Evolutionary conservation across 2,113 vertebrate genomes (phyloP), one percentile per base, ranked within the genome.

Genomic region (Todiramphus chloris): DNA sequence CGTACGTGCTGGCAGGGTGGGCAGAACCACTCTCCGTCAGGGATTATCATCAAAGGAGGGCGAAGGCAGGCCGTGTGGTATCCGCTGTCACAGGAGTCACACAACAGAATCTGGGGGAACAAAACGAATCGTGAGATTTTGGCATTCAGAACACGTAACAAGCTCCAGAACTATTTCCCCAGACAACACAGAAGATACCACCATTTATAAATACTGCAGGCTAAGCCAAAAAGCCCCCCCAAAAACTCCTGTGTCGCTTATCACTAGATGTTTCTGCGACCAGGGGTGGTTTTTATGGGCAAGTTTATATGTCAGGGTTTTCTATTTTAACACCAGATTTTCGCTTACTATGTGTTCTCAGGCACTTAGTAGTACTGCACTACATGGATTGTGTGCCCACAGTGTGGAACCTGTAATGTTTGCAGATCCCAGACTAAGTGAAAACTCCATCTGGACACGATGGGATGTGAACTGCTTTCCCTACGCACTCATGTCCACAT

Each of bases 11-110:
- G 99, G 96, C 99, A 99, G 31, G 99, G 99, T 0, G 99, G 99
- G 94, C 99, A 99, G 98, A 99, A 99, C 99, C 99, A 99, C 85
- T 99, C 99, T 97, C 99, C 99, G 5, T 99, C 99, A 1, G 99
- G 99, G 87, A 99, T 99, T 88, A 99, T 96, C 99, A 99, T 99
- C 92, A 99, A 96, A 1, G 99, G 99, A 20, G 99, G 99, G 11
- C 99, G 98, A 75, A 99, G 98, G 83, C 99, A 99, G 87, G 99
- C 99, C 0, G 99, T 99, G 94, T 99, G 99, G 95, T 99, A 99
- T 3, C 99, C 99, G 1, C 98, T 99, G 95, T 99, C 99, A 92
- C 99, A 99, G 0, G 98, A 99, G 96, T 99, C 99, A 60, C 99
- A 99, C 87, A 99, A 96, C 92, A 99, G 97, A 96, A 99, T 99